Conservation (phyloP, 2,888 invertebrate genomes). For the Dolomedes plantarius region DNA sequence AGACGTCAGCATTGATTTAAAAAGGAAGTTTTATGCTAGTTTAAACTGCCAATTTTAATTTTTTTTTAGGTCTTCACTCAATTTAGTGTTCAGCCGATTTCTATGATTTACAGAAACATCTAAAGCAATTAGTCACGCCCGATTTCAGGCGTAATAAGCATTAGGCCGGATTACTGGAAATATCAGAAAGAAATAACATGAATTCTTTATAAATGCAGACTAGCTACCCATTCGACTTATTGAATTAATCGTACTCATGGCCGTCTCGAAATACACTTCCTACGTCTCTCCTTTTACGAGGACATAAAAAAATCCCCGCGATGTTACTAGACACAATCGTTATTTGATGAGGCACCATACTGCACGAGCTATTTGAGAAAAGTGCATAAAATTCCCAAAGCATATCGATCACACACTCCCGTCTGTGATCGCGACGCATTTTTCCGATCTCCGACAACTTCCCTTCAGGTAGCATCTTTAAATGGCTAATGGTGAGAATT, state of each 20-base stretch:
- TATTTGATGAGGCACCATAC: conserved; percentile 10
- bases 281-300: background rate
- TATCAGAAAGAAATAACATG: background rate
- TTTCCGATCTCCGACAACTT: background rate
- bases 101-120: too few species aligned
- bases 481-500: conserved; percentile 1
- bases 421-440: background rate
- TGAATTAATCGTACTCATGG: background rate
- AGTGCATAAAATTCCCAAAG: conserved; percentile 6
- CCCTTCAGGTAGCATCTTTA: background rate
- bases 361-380: background rate
- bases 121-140: too few species aligned
- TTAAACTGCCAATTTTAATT: too few species aligned
- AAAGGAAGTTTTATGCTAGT: too few species aligned
- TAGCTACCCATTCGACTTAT: background rate
- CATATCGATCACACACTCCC: background rate
- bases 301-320: background rate
- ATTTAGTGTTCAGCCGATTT: too few species aligned
- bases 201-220: background rate
- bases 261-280: background rate
- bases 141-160: too few species aligned
- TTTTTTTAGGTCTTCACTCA: too few species aligned
- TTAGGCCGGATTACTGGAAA: background rate
- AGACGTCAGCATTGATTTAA: too few species aligned
- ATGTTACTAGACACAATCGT: conserved; percentile 4